Evolutionary conservation across 2,797 vertebrate genomes (phyloP), one percentile per base, ranked within the genome.

Genomic region (Myripristis jacobus): DNA sequence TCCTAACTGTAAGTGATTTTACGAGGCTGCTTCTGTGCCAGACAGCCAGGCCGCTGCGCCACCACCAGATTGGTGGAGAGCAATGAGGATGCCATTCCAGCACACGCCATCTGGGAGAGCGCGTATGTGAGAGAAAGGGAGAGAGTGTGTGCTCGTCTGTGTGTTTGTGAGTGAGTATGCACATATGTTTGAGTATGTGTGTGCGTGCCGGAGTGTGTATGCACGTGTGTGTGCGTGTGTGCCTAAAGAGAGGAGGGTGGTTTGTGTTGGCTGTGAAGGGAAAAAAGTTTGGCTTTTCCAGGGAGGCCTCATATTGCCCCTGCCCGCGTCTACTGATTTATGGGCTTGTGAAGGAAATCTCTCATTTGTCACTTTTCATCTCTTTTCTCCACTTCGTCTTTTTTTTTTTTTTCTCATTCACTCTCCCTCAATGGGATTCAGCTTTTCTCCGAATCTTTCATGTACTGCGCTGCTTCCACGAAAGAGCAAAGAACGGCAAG

Each of bases 281-380:
- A 46, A 62, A 79, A 78, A 83, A 79, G 68, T 73, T 80, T 78
- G 41, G 48, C 66, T 73, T 73, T 72, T 77, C 70, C 13, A 73
- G 66, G 52, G 73, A 84, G 87, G 80, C 85, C 81, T 85, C 75
- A 38, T 66, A 66, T 62, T 85, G 86, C 77, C 77, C 73, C 77
- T 71, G 85, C 79, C 77, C 29, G 61, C 52, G 62, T 86, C 74
- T 82, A 41, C 82, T 88, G 86, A 92, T 92, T 93, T 91, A 93
- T 87, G 80, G 79, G 77, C 87, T 88, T 82, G 77, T 84, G 89
- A 87, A 91, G 92, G 90, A 93, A 92, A 93, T 92, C 83, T 91
- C 90, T 91, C 85, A 91, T 93, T 93, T 93, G 90, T 92, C 88
- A 86, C 87, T 86, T 92, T 87, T 90, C 83, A 83, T 91, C 84